These are phyloP conservation scores for Dynastes maya DNA, from an alignment of 2,888 invertebrate genomes.

Conservation along the genomic window DNA sequence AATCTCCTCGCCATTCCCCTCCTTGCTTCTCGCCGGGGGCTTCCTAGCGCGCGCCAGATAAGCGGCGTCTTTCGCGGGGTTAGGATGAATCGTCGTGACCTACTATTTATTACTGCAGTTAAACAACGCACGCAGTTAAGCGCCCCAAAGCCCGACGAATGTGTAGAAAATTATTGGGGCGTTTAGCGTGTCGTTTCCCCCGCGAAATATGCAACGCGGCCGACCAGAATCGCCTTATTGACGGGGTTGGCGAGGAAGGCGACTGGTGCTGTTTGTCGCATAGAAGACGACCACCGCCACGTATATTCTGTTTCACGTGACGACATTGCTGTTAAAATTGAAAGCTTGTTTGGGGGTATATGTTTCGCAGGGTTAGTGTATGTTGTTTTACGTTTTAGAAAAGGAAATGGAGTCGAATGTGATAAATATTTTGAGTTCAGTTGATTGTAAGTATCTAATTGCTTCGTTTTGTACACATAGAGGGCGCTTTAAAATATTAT, in stretches of 20 bases:
- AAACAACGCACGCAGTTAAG: conserved; percentile 34
- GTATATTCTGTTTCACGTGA: no score
- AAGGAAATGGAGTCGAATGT: no score
- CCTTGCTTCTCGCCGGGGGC: neutral
- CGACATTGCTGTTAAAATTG: no score
- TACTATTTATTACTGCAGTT: conserved; percentile 59
- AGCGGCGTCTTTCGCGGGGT: conserved; percentile 52
- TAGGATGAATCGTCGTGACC: conserved; percentile 49
- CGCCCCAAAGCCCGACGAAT: conserved; percentile 45
- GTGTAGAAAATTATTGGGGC: conserved; percentile 30
- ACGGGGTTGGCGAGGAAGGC: neutral
- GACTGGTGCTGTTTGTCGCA: no score
- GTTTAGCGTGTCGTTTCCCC: neutral
- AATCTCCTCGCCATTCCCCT: conserved; percentile 16
- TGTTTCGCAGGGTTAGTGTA: no score
- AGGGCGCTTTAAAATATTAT: no score
- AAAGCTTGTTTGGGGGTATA: no score
- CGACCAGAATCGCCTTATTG: neutral
- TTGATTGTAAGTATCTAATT: no score
- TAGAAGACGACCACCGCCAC: no score
- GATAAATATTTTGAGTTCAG: no score
- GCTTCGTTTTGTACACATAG: no score
- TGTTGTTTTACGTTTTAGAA: no score
- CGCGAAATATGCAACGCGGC: neutral
- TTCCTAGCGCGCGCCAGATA: conserved; percentile 21